A percentile compares a stretch with the other conserved stretches of the same genome.
Evolutionary conservation across 2,888 invertebrate genomes (phyloP).

Genomic region (Melieria crassipennis): DNA sequence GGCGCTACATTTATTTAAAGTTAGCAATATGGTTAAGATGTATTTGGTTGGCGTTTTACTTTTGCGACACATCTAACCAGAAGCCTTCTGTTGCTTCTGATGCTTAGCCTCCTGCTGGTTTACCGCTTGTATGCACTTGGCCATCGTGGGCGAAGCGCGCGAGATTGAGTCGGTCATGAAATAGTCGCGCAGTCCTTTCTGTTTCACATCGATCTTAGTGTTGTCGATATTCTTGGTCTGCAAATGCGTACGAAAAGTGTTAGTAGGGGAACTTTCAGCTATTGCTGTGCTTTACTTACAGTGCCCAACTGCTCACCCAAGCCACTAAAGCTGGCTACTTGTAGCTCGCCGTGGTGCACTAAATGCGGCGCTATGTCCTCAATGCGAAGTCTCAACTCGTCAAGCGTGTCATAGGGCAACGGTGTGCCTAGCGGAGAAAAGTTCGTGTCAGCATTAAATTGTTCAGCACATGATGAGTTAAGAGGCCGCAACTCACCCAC

Average conservation of each 20-base stretch:
- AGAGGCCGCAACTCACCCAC: constrained; percentile 62
- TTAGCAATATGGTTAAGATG: background rate
- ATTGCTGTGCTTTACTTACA: constrained; percentile 63
- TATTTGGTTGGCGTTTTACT: background rate
- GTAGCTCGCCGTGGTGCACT: constrained; percentile 83
- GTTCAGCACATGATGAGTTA: background rate
- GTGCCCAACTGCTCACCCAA: constrained; percentile 80
- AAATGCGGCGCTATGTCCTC: constrained; percentile 90
- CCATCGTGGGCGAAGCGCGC: constrained; percentile 97
- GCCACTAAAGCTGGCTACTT: constrained; percentile 80
- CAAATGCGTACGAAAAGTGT: constrained; percentile 29
- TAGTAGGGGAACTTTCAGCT: background rate
- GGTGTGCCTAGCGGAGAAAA: constrained; percentile 66
- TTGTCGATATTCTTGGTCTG: constrained; percentile 68
- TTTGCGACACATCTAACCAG: constrained; percentile 40
- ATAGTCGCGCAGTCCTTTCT: constrained; percentile 83
- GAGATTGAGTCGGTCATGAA: constrained; percentile 97
- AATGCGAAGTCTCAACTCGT: constrained; percentile 84
- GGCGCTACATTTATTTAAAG: constrained; percentile 1
- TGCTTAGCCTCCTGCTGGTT: constrained; percentile 68
- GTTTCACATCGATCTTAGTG: constrained; percentile 75
- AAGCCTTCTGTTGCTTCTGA: constrained; percentile 43
- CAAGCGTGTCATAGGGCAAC: constrained; percentile 87
- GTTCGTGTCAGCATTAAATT: background rate
- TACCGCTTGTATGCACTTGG: constrained; percentile 94